These are phyloP conservation scores for Lepidurus packardi DNA, from an alignment of 1,140 invertebrate species.

Conservation along the genomic window DNA sequence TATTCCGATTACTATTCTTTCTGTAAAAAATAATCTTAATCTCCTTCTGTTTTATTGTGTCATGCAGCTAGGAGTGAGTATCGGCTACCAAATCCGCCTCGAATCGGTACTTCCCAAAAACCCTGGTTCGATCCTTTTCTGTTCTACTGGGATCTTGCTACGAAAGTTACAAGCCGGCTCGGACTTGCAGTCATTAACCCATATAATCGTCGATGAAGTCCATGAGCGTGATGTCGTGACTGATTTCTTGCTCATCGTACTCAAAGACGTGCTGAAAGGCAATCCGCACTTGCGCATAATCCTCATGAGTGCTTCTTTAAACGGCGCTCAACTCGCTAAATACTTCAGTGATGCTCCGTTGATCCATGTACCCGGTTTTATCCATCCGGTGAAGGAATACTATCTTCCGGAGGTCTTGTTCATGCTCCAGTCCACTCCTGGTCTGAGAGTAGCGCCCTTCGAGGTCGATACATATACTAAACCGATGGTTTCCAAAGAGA, in stretches of 20 bases:
- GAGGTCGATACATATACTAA: slow-evolving; percentile 1
- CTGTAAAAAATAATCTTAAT: too few species aligned
- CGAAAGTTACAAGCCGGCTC: slow-evolving; percentile 56
- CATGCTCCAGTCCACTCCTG: neutral
- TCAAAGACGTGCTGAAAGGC: slow-evolving; percentile 48
- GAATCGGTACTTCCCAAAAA: slow-evolving; percentile 45
- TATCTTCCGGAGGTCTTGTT: slow-evolving; percentile 50
- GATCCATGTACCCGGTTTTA: slow-evolving; percentile 50
- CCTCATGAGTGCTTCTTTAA: slow-evolving; percentile 82
- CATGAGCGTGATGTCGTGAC: slow-evolving; percentile 64
- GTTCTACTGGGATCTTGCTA: slow-evolving; percentile 57
- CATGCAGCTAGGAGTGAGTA: slow-evolving; percentile 36
- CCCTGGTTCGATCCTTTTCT: slow-evolving; percentile 54
- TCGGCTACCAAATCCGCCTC: slow-evolving; percentile 39
- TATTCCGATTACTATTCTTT: too few species aligned
- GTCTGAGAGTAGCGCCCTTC: slow-evolving; percentile 22
- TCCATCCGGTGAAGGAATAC: slow-evolving; percentile 54
- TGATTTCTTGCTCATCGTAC: slow-evolving; percentile 54
- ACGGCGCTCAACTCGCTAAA: slow-evolving; percentile 60
- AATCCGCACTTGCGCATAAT: slow-evolving; percentile 59
- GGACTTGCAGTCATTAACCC: slow-evolving; percentile 51
- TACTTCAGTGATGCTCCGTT: slow-evolving; percentile 58
- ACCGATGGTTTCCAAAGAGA: slow-evolving; percentile 33
- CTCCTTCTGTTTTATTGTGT: neutral
- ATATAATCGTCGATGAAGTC: slow-evolving; percentile 71